Percentiles rank a stretch among this genome's conserved stretches.
These are phyloP conservation scores for Synanthedon andrenaeformis DNA, from an alignment of 2,888 invertebrate genomes.

Conservation along the genomic window DNA sequence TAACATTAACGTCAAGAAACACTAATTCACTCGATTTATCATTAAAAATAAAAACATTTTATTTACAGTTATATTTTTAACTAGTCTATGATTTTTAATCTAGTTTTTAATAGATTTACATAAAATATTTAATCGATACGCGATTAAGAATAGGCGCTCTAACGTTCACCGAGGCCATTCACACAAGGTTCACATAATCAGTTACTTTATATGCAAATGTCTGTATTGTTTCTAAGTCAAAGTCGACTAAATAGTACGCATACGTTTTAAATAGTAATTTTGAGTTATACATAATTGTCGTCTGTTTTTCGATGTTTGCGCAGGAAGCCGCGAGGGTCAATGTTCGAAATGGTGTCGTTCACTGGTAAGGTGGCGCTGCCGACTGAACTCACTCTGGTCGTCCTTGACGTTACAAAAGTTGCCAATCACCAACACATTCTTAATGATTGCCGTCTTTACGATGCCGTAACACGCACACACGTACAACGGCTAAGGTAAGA, in stretches of 20 bases:
- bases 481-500: slow-evolving; percentile 14
- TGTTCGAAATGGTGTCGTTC: slow-evolving; percentile 62
- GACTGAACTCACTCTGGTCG: slow-evolving; percentile 60
- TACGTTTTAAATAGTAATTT: slow-evolving; percentile 37
- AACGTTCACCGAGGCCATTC: slow-evolving; percentile 21
- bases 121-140: no score
- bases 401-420: slow-evolving; percentile 62
- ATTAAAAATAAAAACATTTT: no score
- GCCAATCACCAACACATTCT: slow-evolving; percentile 42
- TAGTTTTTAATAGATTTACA: no score
- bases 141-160: no score
- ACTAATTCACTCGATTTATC: no score
- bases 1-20: no score
- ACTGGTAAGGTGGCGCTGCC: slow-evolving; percentile 60
- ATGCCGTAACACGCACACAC: slow-evolving; percentile 19
- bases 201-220: slow-evolving; percentile 47
- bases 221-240: slow-evolving; percentile 50
- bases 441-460: slow-evolving; percentile 8
- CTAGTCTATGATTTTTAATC: no score
- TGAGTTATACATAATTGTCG: slow-evolving; percentile 33
- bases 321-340: slow-evolving; percentile 62
- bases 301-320: slow-evolving; percentile 41
- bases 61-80: no score
- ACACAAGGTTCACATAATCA: slow-evolving; percentile 28
- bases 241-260: slow-evolving; percentile 41